phyloP scores from a whole-genome alignment of 1,140 invertebrate species.

The Gonatopus flavifemur region DNA sequence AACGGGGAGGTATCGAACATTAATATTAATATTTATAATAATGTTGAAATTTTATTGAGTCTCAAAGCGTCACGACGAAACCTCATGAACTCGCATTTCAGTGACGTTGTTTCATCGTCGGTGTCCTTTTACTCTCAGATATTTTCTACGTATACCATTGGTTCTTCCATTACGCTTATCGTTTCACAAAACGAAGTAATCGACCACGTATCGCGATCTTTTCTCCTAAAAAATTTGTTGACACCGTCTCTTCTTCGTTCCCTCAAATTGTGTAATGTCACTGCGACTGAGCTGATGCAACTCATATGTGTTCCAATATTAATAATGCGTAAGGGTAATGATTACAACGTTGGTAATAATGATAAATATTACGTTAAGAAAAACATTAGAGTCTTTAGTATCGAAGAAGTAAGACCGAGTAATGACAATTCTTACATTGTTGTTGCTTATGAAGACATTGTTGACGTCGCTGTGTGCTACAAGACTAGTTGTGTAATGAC shows the following conservation, averaged over 20 bases:
- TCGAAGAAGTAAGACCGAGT: constrained; percentile 36
- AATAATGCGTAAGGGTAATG: constrained; percentile 49
- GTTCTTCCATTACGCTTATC: constrained; percentile 61
- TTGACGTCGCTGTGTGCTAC: constrained; percentile 47
- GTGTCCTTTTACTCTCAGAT: constrained; percentile 37
- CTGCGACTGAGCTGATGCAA: constrained; percentile 55
- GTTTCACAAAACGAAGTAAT: constrained; percentile 56
- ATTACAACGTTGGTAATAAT: constrained; percentile 32
- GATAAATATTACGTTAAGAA: constrained; percentile 27
- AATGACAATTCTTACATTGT: constrained; percentile 42
- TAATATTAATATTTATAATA: constrained; percentile 13
- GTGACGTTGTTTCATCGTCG: constrained; percentile 10
- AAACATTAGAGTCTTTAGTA: constrained; percentile 21
- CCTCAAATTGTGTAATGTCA: constrained; percentile 42
- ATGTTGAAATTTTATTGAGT: constrained; percentile 14
- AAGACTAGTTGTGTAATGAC: constrained; percentile 52
- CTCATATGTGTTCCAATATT: constrained; percentile 60
- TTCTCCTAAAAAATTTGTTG: constrained; percentile 43
- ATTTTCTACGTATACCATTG: constrained; percentile 45
- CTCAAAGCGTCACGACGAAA: constrained; percentile 10
- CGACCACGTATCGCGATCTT: constrained; percentile 48
- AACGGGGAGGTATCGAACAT: constrained; percentile 11
- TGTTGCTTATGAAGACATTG: constrained; percentile 46
- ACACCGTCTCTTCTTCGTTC: constrained; percentile 39
- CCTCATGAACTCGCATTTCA: constrained; percentile 15